Conservation (phyloP, 2,797 vertebrate species). For the Bradypus variegatus region DNA sequence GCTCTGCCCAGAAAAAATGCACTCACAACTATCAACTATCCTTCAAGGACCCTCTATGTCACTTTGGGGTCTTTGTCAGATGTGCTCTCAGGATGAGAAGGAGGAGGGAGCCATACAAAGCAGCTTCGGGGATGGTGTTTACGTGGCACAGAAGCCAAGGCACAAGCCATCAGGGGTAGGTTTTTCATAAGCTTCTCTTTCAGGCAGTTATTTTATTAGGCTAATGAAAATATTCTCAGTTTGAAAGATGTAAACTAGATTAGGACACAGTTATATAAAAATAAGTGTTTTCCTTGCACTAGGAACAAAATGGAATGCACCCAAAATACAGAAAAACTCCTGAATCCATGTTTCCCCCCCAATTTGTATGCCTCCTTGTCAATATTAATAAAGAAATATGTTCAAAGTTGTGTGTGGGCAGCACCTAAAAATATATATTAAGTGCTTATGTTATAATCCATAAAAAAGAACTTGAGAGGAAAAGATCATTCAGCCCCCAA, state of each 20-base stretch:
- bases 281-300: not conserved
- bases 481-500: not conserved
- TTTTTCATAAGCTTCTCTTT: not conserved
- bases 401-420: not conserved
- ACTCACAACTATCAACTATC: too few species aligned
- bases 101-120: accelerated
- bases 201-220: not conserved
- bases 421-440: not conserved
- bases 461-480: not conserved
- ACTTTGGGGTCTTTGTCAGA: not conserved
- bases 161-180: not conserved
- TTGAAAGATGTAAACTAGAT: not conserved
- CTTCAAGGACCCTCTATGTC: not conserved
- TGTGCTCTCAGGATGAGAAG: not conserved
- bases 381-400: not conserved
- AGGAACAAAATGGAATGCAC: not conserved
- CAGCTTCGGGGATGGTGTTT: accelerated
- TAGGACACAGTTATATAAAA: not conserved
- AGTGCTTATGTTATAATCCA: not conserved
- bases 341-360: not conserved
- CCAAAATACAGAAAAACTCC: not conserved
- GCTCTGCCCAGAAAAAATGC: not conserved
- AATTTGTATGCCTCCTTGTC: not conserved
- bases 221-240: not conserved
- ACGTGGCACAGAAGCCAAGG: too few species aligned